Conservation (phyloP, 2,888 invertebrate species). For the Andrena camellia region DNA sequence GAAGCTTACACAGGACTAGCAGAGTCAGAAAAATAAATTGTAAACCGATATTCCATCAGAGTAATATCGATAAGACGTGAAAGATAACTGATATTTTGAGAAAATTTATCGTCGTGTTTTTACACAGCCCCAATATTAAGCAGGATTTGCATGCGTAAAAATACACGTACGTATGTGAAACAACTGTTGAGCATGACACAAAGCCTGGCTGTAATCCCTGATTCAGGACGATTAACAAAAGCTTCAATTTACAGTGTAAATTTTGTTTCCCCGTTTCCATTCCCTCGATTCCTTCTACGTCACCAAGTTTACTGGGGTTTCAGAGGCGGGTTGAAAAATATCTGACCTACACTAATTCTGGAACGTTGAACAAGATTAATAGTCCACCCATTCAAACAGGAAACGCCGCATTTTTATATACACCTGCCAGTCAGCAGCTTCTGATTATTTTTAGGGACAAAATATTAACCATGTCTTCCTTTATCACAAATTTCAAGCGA, state of each 20-base stretch:
- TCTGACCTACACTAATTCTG: constrained; percentile 37
- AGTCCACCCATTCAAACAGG: constrained; percentile 15
- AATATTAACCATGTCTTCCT: neutral
- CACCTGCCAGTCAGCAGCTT: neutral
- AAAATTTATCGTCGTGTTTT: neutral
- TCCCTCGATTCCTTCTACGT: neutral
- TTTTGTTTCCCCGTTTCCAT: constrained; percentile 20
- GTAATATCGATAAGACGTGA: neutral
- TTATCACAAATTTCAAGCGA: neutral
- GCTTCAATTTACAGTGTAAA: constrained; percentile 28
- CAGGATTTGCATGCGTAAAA: neutral
- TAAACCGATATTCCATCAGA: neutral
- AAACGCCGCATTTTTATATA: neutral
- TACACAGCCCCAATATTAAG: neutral
- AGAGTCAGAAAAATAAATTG: too few relatives aligned
- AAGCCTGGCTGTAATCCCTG: constrained; percentile 10
- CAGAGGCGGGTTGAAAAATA: neutral
- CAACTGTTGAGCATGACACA: neutral
- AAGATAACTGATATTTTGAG: neutral
- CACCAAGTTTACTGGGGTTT: constrained; percentile 19
- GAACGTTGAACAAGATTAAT: constrained; percentile 33
- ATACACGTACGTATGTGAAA: neutral
- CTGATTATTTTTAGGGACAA: neutral
- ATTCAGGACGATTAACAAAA: constrained; percentile 6
- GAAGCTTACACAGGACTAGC: too few relatives aligned